Conservation (phyloP, 2,888 invertebrate species). For the Dolichomitus sp. region DNA sequence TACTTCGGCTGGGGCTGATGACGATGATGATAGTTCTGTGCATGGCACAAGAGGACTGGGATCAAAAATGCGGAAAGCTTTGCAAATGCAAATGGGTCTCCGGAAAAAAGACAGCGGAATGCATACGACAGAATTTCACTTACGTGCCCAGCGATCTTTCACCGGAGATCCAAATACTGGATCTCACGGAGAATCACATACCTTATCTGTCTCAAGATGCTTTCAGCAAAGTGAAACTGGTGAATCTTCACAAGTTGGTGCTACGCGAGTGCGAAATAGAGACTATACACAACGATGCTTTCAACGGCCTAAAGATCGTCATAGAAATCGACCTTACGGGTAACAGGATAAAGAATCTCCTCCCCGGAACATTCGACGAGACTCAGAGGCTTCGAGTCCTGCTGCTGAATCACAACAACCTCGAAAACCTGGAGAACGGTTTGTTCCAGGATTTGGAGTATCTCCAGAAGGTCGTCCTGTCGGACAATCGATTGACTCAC, state of each 20-base stretch:
- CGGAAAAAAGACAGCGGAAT: constrained; percentile 95
- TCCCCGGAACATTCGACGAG: constrained; percentile 91
- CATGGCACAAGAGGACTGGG: constrained; percentile 87
- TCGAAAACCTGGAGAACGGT: constrained; percentile 91
- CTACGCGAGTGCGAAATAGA: constrained; percentile 92
- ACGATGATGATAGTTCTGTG: constrained; percentile 77
- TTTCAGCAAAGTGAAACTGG: constrained; percentile 90
- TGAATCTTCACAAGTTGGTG: constrained; percentile 93
- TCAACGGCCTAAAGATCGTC: constrained; percentile 92
- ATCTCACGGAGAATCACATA: constrained; percentile 91
- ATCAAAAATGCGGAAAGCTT: constrained; percentile 87
- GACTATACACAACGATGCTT: constrained; percentile 91
- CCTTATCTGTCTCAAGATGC: constrained; percentile 90
- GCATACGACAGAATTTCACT: constrained; percentile 89
- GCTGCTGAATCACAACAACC: constrained; percentile 91
- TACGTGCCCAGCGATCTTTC: constrained; percentile 92
- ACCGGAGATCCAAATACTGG: constrained; percentile 89
- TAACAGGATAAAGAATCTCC: constrained; percentile 90
- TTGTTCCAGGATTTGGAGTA: constrained; percentile 92
- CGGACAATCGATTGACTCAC: constrained; percentile 91
- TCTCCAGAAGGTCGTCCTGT: constrained; percentile 92
- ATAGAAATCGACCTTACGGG: constrained; percentile 94
- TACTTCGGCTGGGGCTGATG: constrained; percentile 78
- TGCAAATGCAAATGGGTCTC: constrained; percentile 96
- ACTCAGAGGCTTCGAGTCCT: constrained; percentile 91